A percentile compares a stretch with the other conserved stretches of the same genome.
Conservation (phyloP, 2,113 vertebrate species). For the Aldabrachelys gigantea region DNA sequence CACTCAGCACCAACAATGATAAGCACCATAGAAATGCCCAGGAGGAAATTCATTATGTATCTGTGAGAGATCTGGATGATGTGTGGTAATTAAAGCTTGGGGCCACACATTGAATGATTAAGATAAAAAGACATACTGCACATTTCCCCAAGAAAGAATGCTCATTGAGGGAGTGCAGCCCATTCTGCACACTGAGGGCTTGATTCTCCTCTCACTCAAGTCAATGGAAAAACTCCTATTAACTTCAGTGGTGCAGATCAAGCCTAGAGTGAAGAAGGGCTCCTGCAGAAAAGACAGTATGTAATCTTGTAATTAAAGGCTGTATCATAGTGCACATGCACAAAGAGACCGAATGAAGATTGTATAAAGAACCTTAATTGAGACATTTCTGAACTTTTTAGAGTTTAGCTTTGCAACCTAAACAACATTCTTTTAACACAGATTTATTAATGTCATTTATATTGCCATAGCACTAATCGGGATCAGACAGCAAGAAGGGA, state of each 20-base stretch:
- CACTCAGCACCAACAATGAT: constrained; percentile 14
- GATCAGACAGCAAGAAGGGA: background rate
- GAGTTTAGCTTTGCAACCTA: constrained; percentile 6
- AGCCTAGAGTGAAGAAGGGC: background rate
- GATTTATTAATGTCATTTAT: background rate
- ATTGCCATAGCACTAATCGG: background rate
- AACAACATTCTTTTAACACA: background rate
- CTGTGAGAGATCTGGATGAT: constrained; percentile 39
- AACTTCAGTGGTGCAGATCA: background rate
- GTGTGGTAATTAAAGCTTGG: constrained; percentile 34
- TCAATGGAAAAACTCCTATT: background rate
- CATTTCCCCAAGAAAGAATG: constrained; percentile 58
- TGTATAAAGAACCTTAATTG: background rate
- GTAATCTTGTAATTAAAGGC: constrained; percentile 23
- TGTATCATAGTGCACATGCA: background rate
- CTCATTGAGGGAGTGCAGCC: constrained; percentile 22
- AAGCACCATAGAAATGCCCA: background rate
- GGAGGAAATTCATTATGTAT: constrained; percentile 59
- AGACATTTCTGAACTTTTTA: background rate
- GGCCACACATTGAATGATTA: constrained; percentile 57
- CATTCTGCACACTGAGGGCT: constrained; percentile 32
- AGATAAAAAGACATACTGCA: constrained; percentile 41
- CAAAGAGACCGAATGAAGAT: background rate
- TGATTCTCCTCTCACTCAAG: background rate
- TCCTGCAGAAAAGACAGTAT: constrained; percentile 15